Percentiles rank a stretch among this genome's conserved stretches.
Evolutionary conservation across 1,140 invertebrate genomes (phyloP).

Genomic region (Diploscapter pachys): DNA sequence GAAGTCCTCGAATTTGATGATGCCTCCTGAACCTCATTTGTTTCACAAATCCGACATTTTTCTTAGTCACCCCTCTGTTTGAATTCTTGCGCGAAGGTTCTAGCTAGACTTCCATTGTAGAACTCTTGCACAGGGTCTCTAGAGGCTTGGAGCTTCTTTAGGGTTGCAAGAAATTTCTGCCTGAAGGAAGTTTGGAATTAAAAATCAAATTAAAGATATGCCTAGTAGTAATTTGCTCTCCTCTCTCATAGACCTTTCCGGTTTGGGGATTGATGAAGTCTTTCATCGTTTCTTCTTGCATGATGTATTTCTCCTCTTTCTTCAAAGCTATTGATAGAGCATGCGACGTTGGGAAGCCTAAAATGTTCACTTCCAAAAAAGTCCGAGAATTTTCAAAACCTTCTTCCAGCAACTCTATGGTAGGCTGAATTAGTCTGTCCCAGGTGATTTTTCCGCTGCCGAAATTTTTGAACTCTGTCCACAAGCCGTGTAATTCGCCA

Average conservation of each 20-base stretch:
- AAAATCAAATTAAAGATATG: conserved; percentile 7
- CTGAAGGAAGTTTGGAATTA: conserved; percentile 27
- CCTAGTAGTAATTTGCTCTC: conserved; percentile 61
- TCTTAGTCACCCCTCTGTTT: conserved; percentile 48
- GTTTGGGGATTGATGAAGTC: conserved; percentile 61
- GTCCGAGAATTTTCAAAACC: not conserved
- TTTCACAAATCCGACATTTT: too few relatives aligned
- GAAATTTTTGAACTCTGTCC: conserved; percentile 75
- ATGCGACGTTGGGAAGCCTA: conserved; percentile 66
- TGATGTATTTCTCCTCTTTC: conserved; percentile 62
- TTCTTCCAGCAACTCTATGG: conserved; percentile 49
- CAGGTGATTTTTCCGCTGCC: conserved; percentile 65
- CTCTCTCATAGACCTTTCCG: conserved; percentile 59
- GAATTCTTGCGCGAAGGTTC: conserved; percentile 57
- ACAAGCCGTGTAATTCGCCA: conserved; percentile 83
- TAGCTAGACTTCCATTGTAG: conserved; percentile 56
- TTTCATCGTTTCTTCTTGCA: conserved; percentile 67
- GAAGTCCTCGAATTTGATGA: conserved; percentile 75
- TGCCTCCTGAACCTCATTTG: conserved; percentile 62
- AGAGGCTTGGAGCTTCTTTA: conserved; percentile 59
- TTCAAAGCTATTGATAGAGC: conserved; percentile 67
- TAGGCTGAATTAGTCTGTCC: conserved; percentile 48
- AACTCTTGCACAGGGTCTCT: conserved; percentile 56
- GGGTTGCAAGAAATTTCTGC: conserved; percentile 60
- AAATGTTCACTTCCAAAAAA: too few relatives aligned